phyloP scores from a whole-genome alignment of 2,888 invertebrate species.

The Poecilus cupreus region DNA sequence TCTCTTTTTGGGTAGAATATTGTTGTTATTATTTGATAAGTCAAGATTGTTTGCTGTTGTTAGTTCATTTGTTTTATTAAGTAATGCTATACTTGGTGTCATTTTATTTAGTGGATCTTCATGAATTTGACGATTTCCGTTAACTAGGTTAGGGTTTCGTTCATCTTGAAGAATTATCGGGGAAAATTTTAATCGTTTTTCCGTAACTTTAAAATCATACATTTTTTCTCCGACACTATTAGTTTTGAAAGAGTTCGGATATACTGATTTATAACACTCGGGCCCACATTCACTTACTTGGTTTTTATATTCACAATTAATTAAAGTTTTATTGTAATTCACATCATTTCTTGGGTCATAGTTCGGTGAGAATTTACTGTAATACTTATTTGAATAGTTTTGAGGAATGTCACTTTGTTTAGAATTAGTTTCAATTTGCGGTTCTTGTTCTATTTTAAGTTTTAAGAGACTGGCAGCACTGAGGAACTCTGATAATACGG shows the following conservation, averaged over 20 bases:
- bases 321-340: slow-evolving; percentile 9
- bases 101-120: slow-evolving; percentile 30
- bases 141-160: slow-evolving; percentile 38
- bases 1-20: slow-evolving; percentile 48
- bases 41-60: slow-evolving; percentile 1
- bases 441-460: slow-evolving; percentile 56
- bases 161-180: slow-evolving; percentile 56
- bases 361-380: slow-evolving; percentile 37
- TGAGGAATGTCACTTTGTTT: slow-evolving; percentile 5
- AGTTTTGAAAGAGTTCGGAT: neutral
- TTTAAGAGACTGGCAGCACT: slow-evolving; percentile 74
- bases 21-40: neutral
- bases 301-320: slow-evolving; percentile 52
- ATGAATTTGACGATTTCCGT: slow-evolving; percentile 9
- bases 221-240: slow-evolving; percentile 35
- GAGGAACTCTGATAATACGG: slow-evolving; percentile 77
- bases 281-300: slow-evolving; percentile 47
- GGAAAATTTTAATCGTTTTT: slow-evolving; percentile 52
- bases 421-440: neutral
- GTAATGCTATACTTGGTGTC: neutral
- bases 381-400: slow-evolving; percentile 21
- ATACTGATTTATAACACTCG: slow-evolving; percentile 50
- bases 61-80: slow-evolving; percentile 32
- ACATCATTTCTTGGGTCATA: slow-evolving; percentile 1
- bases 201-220: slow-evolving; percentile 48